phyloP scores from a whole-genome alignment of 2,888 invertebrate species.

The Coecobrya sp. region DNA sequence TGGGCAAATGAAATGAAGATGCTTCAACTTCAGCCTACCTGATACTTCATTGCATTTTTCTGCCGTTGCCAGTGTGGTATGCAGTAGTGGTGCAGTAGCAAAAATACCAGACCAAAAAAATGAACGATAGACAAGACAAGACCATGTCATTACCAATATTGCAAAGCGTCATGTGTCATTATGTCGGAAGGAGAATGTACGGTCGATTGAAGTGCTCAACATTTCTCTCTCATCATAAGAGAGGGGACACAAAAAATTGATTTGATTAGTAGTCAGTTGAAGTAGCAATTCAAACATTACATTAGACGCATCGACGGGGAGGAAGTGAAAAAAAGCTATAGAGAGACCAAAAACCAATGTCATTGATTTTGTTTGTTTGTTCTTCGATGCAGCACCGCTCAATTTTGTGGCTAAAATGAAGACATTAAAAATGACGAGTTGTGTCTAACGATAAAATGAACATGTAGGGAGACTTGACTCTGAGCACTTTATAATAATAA shows the following conservation, averaged over 20 bases:
- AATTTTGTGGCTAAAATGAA: constrained; percentile 5
- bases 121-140: constrained; percentile 36
- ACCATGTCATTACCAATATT: constrained; percentile 43
- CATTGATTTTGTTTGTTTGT: constrained; percentile 17
- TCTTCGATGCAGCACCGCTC: not conserved
- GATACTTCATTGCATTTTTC: not conserved
- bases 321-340: constrained; percentile 15
- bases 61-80: not conserved
- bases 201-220: not conserved
- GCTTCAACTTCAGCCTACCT: constrained; percentile 19
- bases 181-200: constrained; percentile 69
- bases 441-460: not conserved
- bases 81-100: not conserved
- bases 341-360: constrained; percentile 44
- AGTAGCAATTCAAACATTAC: constrained; percentile 30
- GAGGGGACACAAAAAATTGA: constrained; percentile 27
- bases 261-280: constrained; percentile 62
- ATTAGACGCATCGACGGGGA: constrained; percentile 1
- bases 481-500: not conserved
- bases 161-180: constrained; percentile 65
- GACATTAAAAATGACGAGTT: not conserved
- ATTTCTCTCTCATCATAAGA: not conserved
- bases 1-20: constrained; percentile 48
- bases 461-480: not conserved
- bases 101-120: constrained; percentile 30